Evolutionary conservation across 2,888 invertebrate species (phyloP).

Genomic region (Lamellibrachia columna): DNA sequence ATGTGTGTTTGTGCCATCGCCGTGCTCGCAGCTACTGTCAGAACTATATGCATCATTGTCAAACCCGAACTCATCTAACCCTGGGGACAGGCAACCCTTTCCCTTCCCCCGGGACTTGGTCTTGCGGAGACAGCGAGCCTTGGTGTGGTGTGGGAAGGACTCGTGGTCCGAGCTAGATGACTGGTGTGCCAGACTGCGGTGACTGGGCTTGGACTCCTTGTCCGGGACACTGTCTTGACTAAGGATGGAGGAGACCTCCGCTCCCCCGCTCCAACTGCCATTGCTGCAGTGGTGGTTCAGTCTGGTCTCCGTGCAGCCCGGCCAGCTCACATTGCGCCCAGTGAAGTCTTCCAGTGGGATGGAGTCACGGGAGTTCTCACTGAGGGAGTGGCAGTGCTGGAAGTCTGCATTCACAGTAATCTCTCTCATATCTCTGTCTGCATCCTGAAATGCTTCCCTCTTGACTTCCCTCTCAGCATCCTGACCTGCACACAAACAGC

Average conservation of each 20-base stretch:
- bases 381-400: not conserved
- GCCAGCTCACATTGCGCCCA: not conserved
- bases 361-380: not conserved
- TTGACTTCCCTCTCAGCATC: not conserved
- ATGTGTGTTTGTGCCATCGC: constrained; percentile 40
- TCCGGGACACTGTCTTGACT: not conserved
- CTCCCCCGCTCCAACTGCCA: constrained; percentile 29
- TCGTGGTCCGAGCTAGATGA: not conserved
- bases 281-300: constrained; percentile 24
- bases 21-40: constrained; percentile 67
- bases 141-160: not conserved
- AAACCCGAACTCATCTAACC: constrained; percentile 50
- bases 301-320: constrained; percentile 25
- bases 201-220: not conserved
- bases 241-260: constrained; percentile 22
- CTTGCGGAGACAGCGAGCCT: constrained; percentile 52
- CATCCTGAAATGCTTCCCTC: not conserved
- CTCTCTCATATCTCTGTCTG: not conserved
- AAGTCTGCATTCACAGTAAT: not conserved
- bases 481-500: not conserved
- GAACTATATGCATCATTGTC: constrained; percentile 36
- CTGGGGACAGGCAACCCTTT: constrained; percentile 50
- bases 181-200: not conserved
- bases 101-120: constrained; percentile 61
- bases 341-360: constrained; percentile 27